Conservation (phyloP, 2,113 vertebrate species). For the Chlorodrepanis virens region DNA sequence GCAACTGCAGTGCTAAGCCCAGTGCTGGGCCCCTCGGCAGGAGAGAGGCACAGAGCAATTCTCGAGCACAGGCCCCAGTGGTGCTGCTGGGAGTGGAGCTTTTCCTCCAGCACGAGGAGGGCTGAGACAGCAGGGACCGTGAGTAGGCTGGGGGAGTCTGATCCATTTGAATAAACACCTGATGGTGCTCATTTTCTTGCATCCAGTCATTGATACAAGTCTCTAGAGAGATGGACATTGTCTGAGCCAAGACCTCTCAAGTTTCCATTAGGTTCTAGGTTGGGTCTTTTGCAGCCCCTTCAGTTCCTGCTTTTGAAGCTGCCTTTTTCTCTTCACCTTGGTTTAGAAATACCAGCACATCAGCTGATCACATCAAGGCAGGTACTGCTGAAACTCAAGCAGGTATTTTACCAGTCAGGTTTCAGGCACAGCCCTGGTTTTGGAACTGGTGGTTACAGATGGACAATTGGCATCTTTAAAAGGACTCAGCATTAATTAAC, state of each 20-base stretch:
- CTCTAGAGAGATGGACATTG: no score
- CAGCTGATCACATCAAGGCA: accelerated
- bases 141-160: neutral
- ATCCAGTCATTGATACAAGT: accelerated
- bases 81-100: accelerated
- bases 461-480: neutral
- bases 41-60: no score
- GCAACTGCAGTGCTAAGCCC: neutral
- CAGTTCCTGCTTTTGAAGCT: neutral
- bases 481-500: neutral
- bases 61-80: neutral
- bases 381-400: neutral
- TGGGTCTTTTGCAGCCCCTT: neutral
- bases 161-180: accelerated
- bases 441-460: neutral
- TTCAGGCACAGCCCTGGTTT: neutral
- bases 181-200: accelerated
- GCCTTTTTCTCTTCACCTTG: neutral
- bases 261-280: neutral
- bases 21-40: accelerated
- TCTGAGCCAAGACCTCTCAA: neutral
- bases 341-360: neutral
- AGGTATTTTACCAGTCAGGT: neutral
- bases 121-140: neutral
- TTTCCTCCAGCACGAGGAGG: accelerated